These are phyloP conservation scores for Zaprionus kolodkinae DNA, from an alignment of 1,140 invertebrate genomes.

Conservation along the genomic window DNA sequence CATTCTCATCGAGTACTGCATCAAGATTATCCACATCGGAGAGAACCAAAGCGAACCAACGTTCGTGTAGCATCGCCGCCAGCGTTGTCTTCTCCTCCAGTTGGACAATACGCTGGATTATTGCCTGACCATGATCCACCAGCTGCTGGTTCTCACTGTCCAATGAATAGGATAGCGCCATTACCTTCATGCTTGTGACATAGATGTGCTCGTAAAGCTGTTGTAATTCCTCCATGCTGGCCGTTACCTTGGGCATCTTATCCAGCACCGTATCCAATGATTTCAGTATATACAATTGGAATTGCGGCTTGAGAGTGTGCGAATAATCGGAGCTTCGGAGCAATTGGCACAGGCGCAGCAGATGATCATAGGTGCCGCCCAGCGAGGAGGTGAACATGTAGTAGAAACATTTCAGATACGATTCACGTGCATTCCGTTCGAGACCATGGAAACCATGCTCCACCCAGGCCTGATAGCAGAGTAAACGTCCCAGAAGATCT, in stretches of 20 bases:
- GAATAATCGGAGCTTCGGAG: conserved; percentile 78
- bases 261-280: conserved; percentile 60
- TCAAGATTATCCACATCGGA: conserved; percentile 72
- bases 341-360: conserved; percentile 74
- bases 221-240: conserved; percentile 41
- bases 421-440: conserved; percentile 67
- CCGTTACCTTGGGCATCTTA: conserved; percentile 45
- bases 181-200: conserved; percentile 62
- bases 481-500: conserved; percentile 72
- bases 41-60: conserved; percentile 57
- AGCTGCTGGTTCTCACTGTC: conserved; percentile 2
- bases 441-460: conserved; percentile 71
- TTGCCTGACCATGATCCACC: not conserved
- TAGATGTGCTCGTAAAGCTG: conserved; percentile 56
- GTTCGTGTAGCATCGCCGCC: conserved; percentile 51
- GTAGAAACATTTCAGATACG: conserved; percentile 83
- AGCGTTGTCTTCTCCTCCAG: conserved; percentile 39
- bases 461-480: conserved; percentile 73
- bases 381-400: conserved; percentile 86
- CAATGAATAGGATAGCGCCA: conserved; percentile 52
- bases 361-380: conserved; percentile 86
- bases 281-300: conserved; percentile 63
- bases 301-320: conserved; percentile 72
- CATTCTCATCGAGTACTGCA: conserved; percentile 61
- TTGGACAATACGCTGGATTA: conserved; percentile 51